Evolutionary conservation across 2,888 invertebrate genomes (phyloP).

Genomic region (Catonia carolina): DNA sequence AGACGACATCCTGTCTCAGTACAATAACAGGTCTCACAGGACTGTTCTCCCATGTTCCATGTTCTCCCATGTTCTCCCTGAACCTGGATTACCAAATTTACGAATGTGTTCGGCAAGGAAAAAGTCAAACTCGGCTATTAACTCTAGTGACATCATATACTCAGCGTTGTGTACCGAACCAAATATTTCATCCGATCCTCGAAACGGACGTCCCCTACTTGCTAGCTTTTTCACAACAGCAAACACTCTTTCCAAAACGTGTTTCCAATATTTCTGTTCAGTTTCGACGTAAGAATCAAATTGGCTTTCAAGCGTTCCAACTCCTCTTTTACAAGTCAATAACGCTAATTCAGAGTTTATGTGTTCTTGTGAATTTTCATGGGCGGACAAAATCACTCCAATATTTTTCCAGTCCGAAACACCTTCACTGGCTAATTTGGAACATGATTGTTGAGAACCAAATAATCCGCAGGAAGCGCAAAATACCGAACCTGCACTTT

Average conservation of each 20-base stretch:
- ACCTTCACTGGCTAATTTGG: constrained; percentile 19
- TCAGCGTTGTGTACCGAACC: constrained; percentile 19
- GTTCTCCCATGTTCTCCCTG: constrained; percentile 10
- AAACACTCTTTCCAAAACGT: constrained; percentile 21
- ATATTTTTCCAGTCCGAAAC: constrained; percentile 20
- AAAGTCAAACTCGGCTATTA: constrained; percentile 20
- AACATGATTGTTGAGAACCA: constrained; percentile 5
- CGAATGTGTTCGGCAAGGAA: constrained; percentile 16
- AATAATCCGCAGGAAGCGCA: constrained; percentile 16
- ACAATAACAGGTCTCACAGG: too few relatives aligned
- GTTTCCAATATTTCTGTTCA: constrained; percentile 19
- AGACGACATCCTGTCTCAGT: too few relatives aligned
- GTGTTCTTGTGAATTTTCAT: constrained; percentile 22
- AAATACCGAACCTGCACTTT: constrained; percentile 13
- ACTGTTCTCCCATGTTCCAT: too few relatives aligned
- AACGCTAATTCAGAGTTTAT: constrained; percentile 18
- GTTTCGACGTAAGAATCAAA: constrained; percentile 17
- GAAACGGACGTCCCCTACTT: constrained; percentile 18
- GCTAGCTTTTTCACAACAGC: constrained; percentile 20
- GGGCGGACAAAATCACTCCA: constrained; percentile 16
- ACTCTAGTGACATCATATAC: constrained; percentile 20
- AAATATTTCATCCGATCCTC: constrained; percentile 24
- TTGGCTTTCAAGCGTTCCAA: constrained; percentile 16
- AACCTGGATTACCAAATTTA: constrained; percentile 20
- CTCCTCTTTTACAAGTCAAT: constrained; percentile 18